These are phyloP conservation scores for Rhinoraja longicauda DNA, from an alignment of 2,797 vertebrate species.

Conservation along the genomic window DNA sequence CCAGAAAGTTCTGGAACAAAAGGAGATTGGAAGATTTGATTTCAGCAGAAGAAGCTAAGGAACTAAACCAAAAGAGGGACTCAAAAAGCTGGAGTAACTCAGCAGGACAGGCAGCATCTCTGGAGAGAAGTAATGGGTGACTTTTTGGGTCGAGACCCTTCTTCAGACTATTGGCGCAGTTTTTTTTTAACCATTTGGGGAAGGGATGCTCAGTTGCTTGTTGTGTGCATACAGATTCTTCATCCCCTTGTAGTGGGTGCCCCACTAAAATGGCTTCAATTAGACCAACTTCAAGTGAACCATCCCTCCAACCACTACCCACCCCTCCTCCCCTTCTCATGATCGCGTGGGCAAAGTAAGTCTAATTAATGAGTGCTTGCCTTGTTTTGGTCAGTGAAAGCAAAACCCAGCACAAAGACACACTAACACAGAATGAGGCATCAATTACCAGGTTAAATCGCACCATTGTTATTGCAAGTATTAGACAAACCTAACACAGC, in stretches of 20 bases:
- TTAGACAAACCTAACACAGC: neutral
- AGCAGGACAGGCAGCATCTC: too few species aligned
- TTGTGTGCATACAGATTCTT: neutral
- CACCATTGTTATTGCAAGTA: neutral
- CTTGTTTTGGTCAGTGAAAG: neutral
- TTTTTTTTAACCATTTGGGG: neutral
- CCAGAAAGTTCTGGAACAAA: neutral
- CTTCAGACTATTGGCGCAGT: too few species aligned
- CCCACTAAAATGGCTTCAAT: neutral
- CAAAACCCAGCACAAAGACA: neutral
- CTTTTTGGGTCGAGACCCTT: too few species aligned
- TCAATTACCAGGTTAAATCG: neutral
- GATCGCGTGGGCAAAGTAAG: neutral
- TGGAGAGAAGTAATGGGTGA: too few species aligned
- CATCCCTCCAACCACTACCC: too few species aligned
- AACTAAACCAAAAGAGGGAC: neutral
- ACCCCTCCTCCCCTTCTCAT: neutral
- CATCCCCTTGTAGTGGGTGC: neutral
- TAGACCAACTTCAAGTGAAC: neutral
- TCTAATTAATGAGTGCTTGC: neutral
- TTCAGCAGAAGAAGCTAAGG: neutral
- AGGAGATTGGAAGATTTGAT: constrained; percentile 2
- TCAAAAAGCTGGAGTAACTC: too few species aligned
- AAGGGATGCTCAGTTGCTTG: neutral
- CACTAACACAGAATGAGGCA: neutral